Evolutionary conservation across 1,140 invertebrate genomes (phyloP).

Genomic region (Prorops nasuta): DNA sequence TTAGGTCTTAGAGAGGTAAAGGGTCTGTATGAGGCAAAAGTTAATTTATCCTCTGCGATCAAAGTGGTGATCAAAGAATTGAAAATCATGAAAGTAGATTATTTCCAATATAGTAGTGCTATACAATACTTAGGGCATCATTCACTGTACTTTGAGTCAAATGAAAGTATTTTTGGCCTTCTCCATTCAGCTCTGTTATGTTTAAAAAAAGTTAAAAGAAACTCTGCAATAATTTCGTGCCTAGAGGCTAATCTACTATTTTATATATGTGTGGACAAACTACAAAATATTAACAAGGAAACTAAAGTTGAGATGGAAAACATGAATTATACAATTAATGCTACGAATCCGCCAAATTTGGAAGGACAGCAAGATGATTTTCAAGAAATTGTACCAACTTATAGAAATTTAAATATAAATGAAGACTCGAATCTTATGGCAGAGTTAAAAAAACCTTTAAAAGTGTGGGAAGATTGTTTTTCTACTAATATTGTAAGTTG

Average conservation of each 20-base stretch:
- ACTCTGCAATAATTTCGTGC: constrained; percentile 13
- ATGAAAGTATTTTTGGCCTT: constrained; percentile 17
- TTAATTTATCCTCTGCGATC: constrained; percentile 30
- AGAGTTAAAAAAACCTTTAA: constrained; percentile 25
- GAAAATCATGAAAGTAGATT: constrained; percentile 19
- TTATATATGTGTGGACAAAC: constrained; percentile 29
- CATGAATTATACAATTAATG: constrained; percentile 24
- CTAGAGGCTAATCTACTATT: constrained; percentile 38
- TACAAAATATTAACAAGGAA: constrained; percentile 24
- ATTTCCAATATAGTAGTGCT: constrained; percentile 26
- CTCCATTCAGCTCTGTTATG: constrained; percentile 26
- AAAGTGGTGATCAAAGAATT: constrained; percentile 27
- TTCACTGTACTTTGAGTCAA: constrained; percentile 20
- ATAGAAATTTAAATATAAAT: constrained; percentile 37
- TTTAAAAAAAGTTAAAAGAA: constrained; percentile 16
- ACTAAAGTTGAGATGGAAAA: constrained; percentile 35
- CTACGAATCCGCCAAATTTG: constrained; percentile 14
- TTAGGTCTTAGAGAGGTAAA: constrained; percentile 38
- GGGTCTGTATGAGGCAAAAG: constrained; percentile 20
- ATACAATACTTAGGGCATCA: constrained; percentile 38
- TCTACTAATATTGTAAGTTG: constrained; percentile 30
- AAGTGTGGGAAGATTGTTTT: constrained; percentile 36
- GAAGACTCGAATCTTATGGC: constrained; percentile 28
- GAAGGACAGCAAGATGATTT: constrained; percentile 21
- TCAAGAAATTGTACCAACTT: constrained; percentile 36